These are phyloP conservation scores for Saccopteryx bilineata DNA, from an alignment of 2,113 vertebrate species.

Conservation along the genomic window DNA sequence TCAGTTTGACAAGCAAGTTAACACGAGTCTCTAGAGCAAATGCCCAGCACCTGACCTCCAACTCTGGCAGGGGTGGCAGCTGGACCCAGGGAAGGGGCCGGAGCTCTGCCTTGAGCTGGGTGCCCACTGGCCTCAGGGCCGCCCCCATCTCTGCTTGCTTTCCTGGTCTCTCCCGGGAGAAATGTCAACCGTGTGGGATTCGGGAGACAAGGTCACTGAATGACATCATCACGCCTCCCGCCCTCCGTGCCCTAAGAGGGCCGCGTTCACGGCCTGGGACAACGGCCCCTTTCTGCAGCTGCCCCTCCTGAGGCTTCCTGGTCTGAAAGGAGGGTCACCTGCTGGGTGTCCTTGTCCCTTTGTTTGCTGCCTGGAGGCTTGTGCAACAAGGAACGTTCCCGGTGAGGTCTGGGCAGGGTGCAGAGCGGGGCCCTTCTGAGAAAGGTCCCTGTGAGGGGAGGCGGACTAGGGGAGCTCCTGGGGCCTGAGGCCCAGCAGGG, in stretches of 20 bases:
- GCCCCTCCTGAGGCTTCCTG: not conserved
- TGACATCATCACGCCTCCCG: rapidly evolving
- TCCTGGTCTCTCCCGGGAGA: not conserved
- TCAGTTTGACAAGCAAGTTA: rapidly evolving
- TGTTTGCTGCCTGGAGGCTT: not conserved
- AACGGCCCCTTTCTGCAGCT: not conserved
- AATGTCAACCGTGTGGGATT: rapidly evolving
- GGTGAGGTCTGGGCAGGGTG: not conserved
- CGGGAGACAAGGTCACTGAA: rapidly evolving
- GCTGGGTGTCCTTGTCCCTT: not conserved
- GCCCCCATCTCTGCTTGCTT: not conserved
- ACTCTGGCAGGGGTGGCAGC: rapidly evolving
- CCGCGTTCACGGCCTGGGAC: rapidly evolving
- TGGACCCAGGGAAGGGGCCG: not conserved
- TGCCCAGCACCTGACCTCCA: too few relatives aligned
- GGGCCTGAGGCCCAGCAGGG: not conserved
- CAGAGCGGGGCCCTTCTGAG: not conserved
- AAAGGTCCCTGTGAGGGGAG: not conserved
- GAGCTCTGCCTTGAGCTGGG: not conserved
- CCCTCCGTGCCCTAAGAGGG: rapidly evolving
- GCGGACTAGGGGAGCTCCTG: not conserved
- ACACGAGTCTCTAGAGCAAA: rapidly evolving
- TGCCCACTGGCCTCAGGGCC: not conserved
- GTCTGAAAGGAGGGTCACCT: not conserved
- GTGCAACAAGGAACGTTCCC: too few relatives aligned